A percentile compares a stretch with the other conserved stretches of the same genome.
Evolutionary conservation across 2,797 vertebrate species (phyloP).

Genomic region (Orientallactaga sibirica): DNA sequence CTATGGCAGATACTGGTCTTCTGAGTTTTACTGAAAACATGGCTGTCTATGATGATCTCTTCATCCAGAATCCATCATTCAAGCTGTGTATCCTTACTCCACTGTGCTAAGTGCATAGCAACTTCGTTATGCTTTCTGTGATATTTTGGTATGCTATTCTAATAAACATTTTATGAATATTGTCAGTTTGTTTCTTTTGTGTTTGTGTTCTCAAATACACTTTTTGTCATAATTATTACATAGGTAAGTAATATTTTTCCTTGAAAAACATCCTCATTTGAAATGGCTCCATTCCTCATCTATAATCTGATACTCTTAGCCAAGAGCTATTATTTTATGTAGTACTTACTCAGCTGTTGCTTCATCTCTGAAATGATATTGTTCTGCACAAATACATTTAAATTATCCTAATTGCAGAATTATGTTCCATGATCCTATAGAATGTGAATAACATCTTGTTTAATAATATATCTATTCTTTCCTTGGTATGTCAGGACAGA

Average conservation of each 20-base stretch:
- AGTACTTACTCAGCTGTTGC: too few species aligned
- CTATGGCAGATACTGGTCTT: not conserved
- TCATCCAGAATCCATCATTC: not conserved
- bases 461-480: not conserved
- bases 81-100: not conserved
- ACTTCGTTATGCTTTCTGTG: not conserved
- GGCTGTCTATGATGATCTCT: not conserved
- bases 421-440: not conserved
- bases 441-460: not conserved
- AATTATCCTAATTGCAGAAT: not conserved
- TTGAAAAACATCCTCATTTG: not conserved
- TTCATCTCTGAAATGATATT: not conserved
- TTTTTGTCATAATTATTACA: not conserved
- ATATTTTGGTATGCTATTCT: not conserved
- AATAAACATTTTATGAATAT: not conserved
- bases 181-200: not conserved
- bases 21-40: constrained; percentile 27
- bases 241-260: not conserved
- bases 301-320: not conserved
- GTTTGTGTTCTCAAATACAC: not conserved
- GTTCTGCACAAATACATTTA: not conserved
- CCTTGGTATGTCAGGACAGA: not conserved
- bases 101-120: not conserved
- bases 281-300: not conserved
- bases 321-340: not conserved